Percentiles rank a stretch among this genome's conserved stretches.
phyloP scores from a whole-genome alignment of 2,888 invertebrate species.

The Orgyia antiqua region DNA sequence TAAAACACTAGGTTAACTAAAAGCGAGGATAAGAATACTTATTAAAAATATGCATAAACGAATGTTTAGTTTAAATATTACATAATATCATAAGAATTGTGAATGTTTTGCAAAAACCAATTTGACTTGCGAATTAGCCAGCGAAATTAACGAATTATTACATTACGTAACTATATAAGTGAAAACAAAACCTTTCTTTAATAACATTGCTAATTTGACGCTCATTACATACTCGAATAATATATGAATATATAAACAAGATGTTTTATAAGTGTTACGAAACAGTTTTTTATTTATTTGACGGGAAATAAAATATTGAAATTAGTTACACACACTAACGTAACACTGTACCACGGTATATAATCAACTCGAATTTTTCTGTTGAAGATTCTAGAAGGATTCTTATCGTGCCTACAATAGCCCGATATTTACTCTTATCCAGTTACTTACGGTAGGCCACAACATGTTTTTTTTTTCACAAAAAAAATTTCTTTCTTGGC shows the following conservation, averaged over 20 bases:
- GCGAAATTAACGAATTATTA: slow-evolving; percentile 4
- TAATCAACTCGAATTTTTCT: no score
- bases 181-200: slow-evolving; percentile 10
- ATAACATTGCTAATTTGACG: slow-evolving; percentile 2
- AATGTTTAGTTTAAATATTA: slow-evolving; percentile 4
- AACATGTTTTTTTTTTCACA: no score
- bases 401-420: no score
- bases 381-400: no score
- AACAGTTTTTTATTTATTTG: slow-evolving; percentile 2
- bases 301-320: neutral
- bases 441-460: no score
- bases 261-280: slow-evolving; percentile 6
- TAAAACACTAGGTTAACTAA: no score
- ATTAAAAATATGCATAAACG: no score
- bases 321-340: no score
- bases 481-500: no score
- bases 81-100: slow-evolving; percentile 6
- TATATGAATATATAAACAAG: slow-evolving; percentile 5
- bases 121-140: slow-evolving; percentile 7
- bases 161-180: slow-evolving; percentile 6
- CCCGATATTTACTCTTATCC: no score
- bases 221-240: slow-evolving; percentile 4
- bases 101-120: slow-evolving; percentile 6
- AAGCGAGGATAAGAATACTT: no score
- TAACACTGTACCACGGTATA: no score